phyloP scores from a whole-genome alignment of 2,113 vertebrate species.

The Coptodon bakossiorum region DNA sequence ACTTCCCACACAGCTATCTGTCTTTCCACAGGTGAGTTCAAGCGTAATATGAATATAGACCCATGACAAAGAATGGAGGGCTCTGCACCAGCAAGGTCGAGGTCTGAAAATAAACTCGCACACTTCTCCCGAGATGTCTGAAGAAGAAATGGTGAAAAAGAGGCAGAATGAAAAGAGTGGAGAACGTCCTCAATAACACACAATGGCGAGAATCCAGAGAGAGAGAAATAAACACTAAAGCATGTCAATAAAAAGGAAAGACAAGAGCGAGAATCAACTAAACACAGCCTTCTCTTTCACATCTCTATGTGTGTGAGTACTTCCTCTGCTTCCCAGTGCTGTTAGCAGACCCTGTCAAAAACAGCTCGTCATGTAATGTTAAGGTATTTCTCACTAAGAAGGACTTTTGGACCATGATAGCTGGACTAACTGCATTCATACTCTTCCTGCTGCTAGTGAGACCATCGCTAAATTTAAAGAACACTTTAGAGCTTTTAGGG shows the following conservation, averaged over 20 bases:
- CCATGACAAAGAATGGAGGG: neutral
- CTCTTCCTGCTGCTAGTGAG: accelerated
- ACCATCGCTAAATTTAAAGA: neutral
- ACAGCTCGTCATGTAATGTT: neutral
- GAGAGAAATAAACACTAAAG: neutral
- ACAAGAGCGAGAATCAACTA: neutral
- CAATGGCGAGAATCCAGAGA: neutral
- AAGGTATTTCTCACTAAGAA: neutral
- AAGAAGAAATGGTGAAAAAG: neutral
- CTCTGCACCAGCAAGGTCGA: neutral
- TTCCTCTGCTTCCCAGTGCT: neutral
- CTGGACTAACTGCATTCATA: neutral
- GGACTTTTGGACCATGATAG: neutral
- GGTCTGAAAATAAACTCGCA: neutral
- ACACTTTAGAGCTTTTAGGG: neutral
- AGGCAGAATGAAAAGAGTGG: neutral
- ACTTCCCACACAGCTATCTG: neutral
- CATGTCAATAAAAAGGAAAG: neutral
- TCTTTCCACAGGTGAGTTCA: neutral
- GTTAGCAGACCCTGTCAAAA: neutral
- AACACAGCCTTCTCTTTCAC: neutral
- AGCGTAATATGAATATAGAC: neutral
- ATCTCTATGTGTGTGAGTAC: neutral
- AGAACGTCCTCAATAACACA: neutral
- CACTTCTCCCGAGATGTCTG: neutral